phyloP scores from a whole-genome alignment of 2,113 vertebrate species.

The Triplophysa siluroides region DNA sequence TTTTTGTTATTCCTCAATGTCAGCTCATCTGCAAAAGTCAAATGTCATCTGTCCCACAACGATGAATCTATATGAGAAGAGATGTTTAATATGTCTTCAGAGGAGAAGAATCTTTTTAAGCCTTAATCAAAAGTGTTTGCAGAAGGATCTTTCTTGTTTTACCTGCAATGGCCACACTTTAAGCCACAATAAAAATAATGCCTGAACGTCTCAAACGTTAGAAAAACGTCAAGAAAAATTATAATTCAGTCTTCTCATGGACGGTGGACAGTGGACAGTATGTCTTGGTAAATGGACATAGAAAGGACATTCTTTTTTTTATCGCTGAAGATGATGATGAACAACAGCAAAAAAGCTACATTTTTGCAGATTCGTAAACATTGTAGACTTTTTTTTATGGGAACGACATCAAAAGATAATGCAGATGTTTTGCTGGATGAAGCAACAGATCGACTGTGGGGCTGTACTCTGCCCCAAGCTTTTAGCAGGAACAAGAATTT shows the following conservation, averaged over 20 bases:
- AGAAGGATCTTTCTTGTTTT: slow-evolving; percentile 9
- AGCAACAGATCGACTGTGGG: neutral
- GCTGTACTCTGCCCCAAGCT: neutral
- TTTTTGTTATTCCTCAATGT: slow-evolving; percentile 20
- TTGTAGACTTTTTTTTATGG: neutral
- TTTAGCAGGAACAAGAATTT: neutral
- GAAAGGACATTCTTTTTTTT: neutral
- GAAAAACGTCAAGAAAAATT: no score
- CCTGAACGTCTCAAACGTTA: neutral
- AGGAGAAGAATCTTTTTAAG: slow-evolving; percentile 9
- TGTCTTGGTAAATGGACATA: slow-evolving; percentile 21
- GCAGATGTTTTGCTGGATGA: slow-evolving; percentile 9
- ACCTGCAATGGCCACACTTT: slow-evolving; percentile 10
- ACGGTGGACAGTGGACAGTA: neutral
- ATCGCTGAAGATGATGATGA: neutral
- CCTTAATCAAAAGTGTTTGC: slow-evolving; percentile 19
- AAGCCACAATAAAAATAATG: slow-evolving; percentile 25
- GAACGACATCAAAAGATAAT: neutral
- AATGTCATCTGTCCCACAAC: slow-evolving; percentile 3
- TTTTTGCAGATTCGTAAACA: neutral
- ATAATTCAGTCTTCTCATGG: neutral
- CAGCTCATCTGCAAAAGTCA: neutral
- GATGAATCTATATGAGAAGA: slow-evolving; percentile 21
- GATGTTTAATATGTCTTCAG: slow-evolving; percentile 4
- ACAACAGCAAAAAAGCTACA: neutral